Conservation (phyloP, 2,797 vertebrate species). For the Poeciliopsis turneri region DNA sequence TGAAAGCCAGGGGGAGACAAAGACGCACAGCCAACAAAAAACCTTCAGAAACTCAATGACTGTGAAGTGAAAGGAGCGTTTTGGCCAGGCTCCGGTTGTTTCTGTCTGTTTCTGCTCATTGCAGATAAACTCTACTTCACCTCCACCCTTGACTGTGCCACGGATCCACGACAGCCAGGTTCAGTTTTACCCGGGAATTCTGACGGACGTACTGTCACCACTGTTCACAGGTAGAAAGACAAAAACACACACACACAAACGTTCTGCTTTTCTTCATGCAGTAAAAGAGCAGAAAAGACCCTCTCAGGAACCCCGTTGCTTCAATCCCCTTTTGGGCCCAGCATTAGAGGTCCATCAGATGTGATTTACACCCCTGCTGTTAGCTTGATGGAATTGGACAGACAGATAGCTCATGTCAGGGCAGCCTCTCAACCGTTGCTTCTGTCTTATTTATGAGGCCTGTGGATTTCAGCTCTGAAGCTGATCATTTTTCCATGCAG, state of each 20-base stretch:
- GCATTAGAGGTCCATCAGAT: constrained; percentile 37
- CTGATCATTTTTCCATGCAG: constrained; percentile 84
- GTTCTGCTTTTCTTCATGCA: constrained; percentile 24
- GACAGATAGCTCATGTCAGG: constrained; percentile 77
- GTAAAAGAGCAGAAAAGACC: constrained; percentile 31
- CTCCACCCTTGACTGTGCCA: not conserved
- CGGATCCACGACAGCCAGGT: not conserved
- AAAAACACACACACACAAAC: not conserved
- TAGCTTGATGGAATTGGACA: constrained; percentile 58
- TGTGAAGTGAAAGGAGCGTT: not conserved
- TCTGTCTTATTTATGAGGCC: constrained; percentile 79
- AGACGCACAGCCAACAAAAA: not conserved
- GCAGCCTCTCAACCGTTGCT: constrained; percentile 77
- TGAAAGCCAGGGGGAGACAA: not conserved
- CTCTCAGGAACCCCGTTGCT: constrained; percentile 20
- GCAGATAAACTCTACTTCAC: not conserved
- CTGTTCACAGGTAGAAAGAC: constrained; percentile 16
- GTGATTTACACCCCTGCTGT: constrained; percentile 74
- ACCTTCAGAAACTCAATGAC: not conserved
- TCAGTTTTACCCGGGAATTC: not conserved
- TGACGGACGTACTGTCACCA: not conserved
- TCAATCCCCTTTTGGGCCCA: constrained; percentile 25
- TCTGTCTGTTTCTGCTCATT: not conserved
- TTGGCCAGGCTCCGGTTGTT: not conserved
- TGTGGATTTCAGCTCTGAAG: constrained; percentile 67